Base-by-base conservation (phyloP, 2,797 vertebrate species). In the Platyrinchus mystaceus region DNA sequence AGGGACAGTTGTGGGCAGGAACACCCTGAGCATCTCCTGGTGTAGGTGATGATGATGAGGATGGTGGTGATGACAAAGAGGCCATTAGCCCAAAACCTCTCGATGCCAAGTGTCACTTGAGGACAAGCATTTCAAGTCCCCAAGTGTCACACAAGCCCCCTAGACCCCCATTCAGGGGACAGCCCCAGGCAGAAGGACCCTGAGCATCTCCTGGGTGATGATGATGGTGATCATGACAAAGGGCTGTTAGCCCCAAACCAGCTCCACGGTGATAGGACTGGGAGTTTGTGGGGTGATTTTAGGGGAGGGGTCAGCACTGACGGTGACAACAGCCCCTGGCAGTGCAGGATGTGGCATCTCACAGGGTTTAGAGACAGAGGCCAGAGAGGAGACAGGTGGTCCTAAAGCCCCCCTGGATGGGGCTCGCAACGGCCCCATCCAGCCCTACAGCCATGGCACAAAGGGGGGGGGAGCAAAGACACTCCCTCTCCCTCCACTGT, bases 261-360 rank as follows among this genome's bases (percentile, higher is more conserved):
- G 30, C 79, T 55, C 17, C 21, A 7, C 4, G 3, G 56, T 12
- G 39, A 76, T 0, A 0, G 30, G 39, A 37, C 20, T 6, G 53
- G 6, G n/a, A 14, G 6, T 36, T 15, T 56, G 7, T 9, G 49
- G 39, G 55, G n/a, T 55, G 36, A 23, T 47, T 69, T 49, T 62
- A 34, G 62, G 66, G 83, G 34, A 55, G 27, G 46, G 32, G 27
- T 24, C 24, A 59, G 49, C 12, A 6, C 15, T 4, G 7, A 1
- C 2, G 36, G 16, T 44, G 12, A 50, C 16, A 58, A 23, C 34
- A 82, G 43, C 7, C 26, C 50, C 30, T 0, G 0, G 44, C 52
- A 75, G 62, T 0, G 8, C n/a, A 52, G 74, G 77, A 49, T 60
- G 30, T 8, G 1, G 44, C 53, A 82, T 70, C 82, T 87, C 84